Evolutionary conservation across 64 coral and sea anemone genomes (phyloP), one percentile per base, ranked within the genome.

Genomic region (Anthopleura sola): DNA sequence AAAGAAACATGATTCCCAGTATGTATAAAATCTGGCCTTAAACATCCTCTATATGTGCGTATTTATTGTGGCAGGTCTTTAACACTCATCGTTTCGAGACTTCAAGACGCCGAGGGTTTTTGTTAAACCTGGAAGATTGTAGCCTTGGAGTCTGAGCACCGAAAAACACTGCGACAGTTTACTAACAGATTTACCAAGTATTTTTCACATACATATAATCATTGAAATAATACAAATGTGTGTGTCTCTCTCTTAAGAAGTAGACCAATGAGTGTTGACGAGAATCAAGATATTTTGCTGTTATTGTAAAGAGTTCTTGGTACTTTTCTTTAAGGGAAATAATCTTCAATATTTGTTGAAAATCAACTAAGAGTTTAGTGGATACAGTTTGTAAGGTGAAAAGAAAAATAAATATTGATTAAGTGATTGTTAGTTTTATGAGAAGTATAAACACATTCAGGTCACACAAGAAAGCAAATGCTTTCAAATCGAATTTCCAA

Each of bases 51-150:
- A 2, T 10, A 10, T 28, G 15, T 33, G 37, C 75, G 75, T 77
- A 79, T 79, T 79, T 79, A 79, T 79, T 79, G 21, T 48, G 76
- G 2, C 24, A 18, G 76, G 76, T 79, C 76, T 79, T 79, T 79
- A 79, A 79, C 37, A 48, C 39, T 48, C 15, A 37, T 46, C 37
- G 21, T 33, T 44, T 33, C 9, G 34, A 38, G 76, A 79, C 76
- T 23, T 24, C 18, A 23, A 48, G 76, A 79, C 76, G 76, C 76
- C 76, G 11, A 23, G 38, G 17, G 20, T 14, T 79, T 79, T 79
- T 40, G 36, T 79, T 79, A 8, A 15, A 71, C 29, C 6, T 32
- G 29, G 10, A 71, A 71, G 29, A 71, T 11, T 34, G 66, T 71
- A 71, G 66, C 31, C 66, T 29, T 31, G 10, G 14, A 71, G 66